Base-by-base conservation (phyloP, 2,797 vertebrate genomes). In the Aselliscus stoliczkanus region DNA sequence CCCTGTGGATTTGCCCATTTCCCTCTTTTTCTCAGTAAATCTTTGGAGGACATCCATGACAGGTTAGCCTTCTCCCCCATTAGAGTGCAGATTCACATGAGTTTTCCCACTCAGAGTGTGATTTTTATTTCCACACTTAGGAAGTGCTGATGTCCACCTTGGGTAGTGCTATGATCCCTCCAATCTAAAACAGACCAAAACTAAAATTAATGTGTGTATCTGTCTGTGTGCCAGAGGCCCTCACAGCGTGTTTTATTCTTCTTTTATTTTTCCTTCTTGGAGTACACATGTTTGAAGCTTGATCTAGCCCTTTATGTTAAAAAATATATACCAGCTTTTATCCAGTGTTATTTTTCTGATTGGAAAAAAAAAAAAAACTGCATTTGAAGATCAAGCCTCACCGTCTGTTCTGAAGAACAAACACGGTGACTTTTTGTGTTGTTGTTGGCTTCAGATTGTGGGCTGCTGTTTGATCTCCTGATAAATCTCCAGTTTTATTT, bases 361-460 rank as follows among this genome's bases (percentile, higher is more conserved):
- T 76, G 67, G 87, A 94, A 37, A 34, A 50, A n/a, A 87, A 69
- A 83, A 90, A 91, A 42, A n/a, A 42, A 29, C 50, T 70, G 23
- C 72, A 76, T 96, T 95, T 96, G 90, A 96, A 97, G 96, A 96
- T 95, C 73, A 93, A 95, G 37, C 60, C 4, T 88, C 82, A 39
- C 29, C 34, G 39, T 85, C 21, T 77, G 62, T 42, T 93, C 44
- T 60, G 17, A 65, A 93, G 92, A 86, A 90, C 54, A 96, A 76
- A 93, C 50, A 37, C 2, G 1, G 76, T 72, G 88, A 79, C 81
- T 90, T 82, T 95, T 5, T 56, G 72, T 97, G 92, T 83, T 93
- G 82, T 83, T 64, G 14, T 90, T 95, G 85, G 72, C 85, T 94
- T 90, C 5, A 0, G 52, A 75, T 12, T 52, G 17, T 37, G 75